Conservation (phyloP, 2,113 vertebrate genomes). For the Megaceryle maxima region DNA sequence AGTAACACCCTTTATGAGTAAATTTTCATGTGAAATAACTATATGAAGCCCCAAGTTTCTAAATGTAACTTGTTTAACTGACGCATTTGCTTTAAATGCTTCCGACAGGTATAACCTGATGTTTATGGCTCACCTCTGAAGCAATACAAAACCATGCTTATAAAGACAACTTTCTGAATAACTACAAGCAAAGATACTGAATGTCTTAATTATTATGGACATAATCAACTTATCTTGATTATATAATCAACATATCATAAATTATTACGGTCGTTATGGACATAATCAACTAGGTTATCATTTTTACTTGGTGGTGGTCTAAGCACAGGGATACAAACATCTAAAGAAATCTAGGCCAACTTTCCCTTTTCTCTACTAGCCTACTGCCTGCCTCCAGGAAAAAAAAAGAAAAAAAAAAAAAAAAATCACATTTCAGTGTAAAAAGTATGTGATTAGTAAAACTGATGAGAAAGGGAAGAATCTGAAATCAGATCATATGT, state of each 20-base stretch:
- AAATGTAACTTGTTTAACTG: background rate
- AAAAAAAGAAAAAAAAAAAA: background rate
- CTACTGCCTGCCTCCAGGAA: background rate
- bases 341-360: background rate
- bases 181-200: background rate
- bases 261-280: no score
- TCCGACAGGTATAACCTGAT: background rate
- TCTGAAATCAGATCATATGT: background rate
- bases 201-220: background rate
- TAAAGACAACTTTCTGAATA: background rate
- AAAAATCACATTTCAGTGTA: background rate
- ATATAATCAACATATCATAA: no score
- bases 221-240: no score
- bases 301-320: background rate
- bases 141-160: background rate
- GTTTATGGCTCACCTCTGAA: background rate
- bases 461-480: background rate
- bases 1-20: background rate
- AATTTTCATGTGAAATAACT: background rate
- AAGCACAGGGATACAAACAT: background rate
- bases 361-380: background rate
- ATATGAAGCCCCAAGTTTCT: background rate
- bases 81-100: background rate
- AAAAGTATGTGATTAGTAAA: background rate
- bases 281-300: background rate